These are phyloP conservation scores for Phalacrocorax aristotelis DNA, from an alignment of 2,113 vertebrate species.

Conservation along the genomic window DNA sequence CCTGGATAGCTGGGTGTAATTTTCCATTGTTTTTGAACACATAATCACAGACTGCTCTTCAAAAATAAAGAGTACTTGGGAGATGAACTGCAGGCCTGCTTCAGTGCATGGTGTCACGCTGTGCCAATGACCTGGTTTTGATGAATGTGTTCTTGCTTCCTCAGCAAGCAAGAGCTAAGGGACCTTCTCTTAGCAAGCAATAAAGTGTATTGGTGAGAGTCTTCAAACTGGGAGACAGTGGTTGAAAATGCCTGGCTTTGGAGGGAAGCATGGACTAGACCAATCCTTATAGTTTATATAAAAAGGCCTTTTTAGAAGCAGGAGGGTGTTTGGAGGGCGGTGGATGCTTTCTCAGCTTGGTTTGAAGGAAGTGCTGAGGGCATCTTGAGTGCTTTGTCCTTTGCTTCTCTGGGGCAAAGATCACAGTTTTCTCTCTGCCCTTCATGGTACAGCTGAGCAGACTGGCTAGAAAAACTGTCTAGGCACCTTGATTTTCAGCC, in stretches of 20 bases:
- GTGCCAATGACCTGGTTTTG: neutral
- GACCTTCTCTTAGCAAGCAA: neutral
- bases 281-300: neutral
- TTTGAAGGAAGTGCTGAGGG: neutral
- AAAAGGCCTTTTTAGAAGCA: neutral
- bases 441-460: neutral
- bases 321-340: neutral
- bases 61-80: neutral
- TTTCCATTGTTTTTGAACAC: slow-evolving; percentile 52
- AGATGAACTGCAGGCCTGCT: slow-evolving; percentile 18
- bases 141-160: neutral
- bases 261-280: neutral
- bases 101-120: neutral
- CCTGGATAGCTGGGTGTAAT: slow-evolving; percentile 40
- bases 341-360: neutral
- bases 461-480: neutral
- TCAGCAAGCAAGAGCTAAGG: neutral
- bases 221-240: neutral
- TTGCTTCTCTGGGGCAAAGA: neutral
- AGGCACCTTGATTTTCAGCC: neutral
- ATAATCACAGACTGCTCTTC: neutral
- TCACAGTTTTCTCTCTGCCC: neutral
- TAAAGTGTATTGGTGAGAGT: neutral
- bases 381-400: neutral
- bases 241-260: neutral